Evolutionary conservation across 2,113 vertebrate genomes (phyloP).

Genomic region (Falcunculus frontatus): DNA sequence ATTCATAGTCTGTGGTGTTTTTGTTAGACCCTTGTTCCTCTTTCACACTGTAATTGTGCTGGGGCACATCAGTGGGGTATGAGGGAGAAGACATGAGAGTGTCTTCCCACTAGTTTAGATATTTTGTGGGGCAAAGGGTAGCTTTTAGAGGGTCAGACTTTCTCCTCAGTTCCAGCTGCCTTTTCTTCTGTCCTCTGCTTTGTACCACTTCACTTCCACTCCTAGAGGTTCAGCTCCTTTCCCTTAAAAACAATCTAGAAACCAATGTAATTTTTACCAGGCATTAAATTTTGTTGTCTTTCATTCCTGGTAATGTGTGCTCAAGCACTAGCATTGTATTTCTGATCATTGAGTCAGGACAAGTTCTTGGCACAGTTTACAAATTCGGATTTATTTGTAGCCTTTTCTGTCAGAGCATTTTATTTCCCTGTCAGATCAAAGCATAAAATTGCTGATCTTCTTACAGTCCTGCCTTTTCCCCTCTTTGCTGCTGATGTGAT

Average conservation of each 20-base stretch:
- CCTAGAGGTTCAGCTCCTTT: not conserved
- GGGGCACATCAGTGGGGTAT: not conserved
- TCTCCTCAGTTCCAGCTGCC: not conserved
- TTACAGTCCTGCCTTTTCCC: not conserved
- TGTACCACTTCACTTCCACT: not conserved
- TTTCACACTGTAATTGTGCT: not conserved
- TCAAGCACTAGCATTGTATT: not conserved
- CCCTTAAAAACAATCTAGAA: not conserved
- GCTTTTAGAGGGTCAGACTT: not conserved
- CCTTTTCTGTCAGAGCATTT: slow-evolving; percentile 4
- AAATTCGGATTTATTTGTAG: not conserved
- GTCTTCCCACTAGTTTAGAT: not conserved
- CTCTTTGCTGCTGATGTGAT: not conserved
- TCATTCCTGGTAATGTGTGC: not conserved
- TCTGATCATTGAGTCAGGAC: not conserved
- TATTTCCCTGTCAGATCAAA: slow-evolving; percentile 26
- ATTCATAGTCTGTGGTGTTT: not conserved
- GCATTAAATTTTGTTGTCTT: not conserved
- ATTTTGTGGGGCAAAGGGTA: not conserved
- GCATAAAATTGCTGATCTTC: slow-evolving; percentile 14
- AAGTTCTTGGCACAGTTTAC: not conserved
- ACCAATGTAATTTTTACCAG: not conserved
- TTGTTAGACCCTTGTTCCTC: not conserved
- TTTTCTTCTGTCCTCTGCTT: not conserved
- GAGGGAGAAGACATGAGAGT: not conserved